These are phyloP conservation scores for Melanostoma mellinum DNA, from an alignment of 2,888 invertebrate species.

Conservation along the genomic window DNA sequence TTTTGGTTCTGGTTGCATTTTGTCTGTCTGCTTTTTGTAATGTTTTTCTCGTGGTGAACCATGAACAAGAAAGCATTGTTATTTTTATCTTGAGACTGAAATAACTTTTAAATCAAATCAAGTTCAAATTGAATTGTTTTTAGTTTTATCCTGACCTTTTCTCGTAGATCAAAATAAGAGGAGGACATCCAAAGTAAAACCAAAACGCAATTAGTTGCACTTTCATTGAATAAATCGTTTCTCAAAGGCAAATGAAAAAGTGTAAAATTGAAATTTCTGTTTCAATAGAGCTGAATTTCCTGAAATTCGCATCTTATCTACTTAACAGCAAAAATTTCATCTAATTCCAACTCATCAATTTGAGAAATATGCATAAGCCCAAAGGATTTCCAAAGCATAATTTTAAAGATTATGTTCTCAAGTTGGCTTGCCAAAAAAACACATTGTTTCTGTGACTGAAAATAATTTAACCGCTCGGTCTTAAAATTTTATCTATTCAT, in stretches of 20 bases:
- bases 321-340: no score
- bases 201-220: slow-evolving; percentile 21
- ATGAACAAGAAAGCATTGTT: slow-evolving; percentile 13
- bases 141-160: slow-evolving; percentile 58
- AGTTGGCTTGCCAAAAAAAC: slow-evolving; percentile 13
- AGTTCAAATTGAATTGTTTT: slow-evolving; percentile 60
- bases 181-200: slow-evolving; percentile 29
- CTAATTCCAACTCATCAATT: no score
- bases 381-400: no score
- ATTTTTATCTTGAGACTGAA: slow-evolving; percentile 47
- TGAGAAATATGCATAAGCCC: no score
- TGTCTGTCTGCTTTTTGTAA: background rate
- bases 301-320: no score
- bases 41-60: background rate
- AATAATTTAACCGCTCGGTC: slow-evolving; percentile 41
- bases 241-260: no score
- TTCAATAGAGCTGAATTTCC: no score
- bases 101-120: slow-evolving; percentile 53
- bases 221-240: background rate
- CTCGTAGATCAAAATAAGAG: slow-evolving; percentile 1
- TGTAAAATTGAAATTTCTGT: no score
- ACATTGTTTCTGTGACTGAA: slow-evolving; percentile 21
- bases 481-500: slow-evolving; percentile 32
- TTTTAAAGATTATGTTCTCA: background rate
- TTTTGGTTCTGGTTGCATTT: background rate